A percentile compares a stretch with the other conserved stretches of the same genome.
Evolutionary conservation across 2,797 vertebrate genomes (phyloP).

Genomic region (Sylvia borin): DNA sequence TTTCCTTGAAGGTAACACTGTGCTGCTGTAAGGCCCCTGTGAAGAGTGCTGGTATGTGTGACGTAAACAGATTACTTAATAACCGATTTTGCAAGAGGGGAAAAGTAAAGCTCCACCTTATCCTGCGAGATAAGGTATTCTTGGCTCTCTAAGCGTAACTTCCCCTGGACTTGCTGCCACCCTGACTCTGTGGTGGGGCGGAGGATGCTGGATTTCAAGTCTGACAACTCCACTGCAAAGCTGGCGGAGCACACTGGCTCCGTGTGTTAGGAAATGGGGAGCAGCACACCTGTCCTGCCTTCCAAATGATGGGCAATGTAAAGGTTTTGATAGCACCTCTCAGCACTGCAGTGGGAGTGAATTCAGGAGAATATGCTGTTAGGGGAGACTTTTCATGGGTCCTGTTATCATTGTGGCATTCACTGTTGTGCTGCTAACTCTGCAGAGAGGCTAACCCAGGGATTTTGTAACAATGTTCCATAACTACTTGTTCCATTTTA

Average conservation of each 20-base stretch:
- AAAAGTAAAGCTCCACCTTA: conserved; percentile 78
- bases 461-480: neutral
- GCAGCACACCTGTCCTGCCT: neutral
- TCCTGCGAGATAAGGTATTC: conserved; percentile 77
- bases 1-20: conserved; percentile 46
- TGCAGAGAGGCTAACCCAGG: neutral
- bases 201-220: conserved; percentile 1
- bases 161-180: conserved; percentile 26
- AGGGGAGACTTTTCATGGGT: neutral
- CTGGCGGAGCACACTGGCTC: rapidly evolving
- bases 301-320: neutral
- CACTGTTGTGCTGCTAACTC: neutral
- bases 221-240: neutral
- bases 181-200: neutral
- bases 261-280: rapidly evolving
- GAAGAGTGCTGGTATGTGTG: conserved; percentile 54
- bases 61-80: conserved; percentile 77
- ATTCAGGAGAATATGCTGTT: neutral
- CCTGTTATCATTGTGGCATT: neutral
- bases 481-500: neutral
- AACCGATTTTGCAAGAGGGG: conserved; percentile 73
- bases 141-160: conserved; percentile 64
- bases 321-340: rapidly evolving
- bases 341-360: neutral
- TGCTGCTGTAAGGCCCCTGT: neutral